These are phyloP conservation scores for Tamandua tetradactyla DNA, from an alignment of 2,797 vertebrate species.

Conservation along the genomic window DNA sequence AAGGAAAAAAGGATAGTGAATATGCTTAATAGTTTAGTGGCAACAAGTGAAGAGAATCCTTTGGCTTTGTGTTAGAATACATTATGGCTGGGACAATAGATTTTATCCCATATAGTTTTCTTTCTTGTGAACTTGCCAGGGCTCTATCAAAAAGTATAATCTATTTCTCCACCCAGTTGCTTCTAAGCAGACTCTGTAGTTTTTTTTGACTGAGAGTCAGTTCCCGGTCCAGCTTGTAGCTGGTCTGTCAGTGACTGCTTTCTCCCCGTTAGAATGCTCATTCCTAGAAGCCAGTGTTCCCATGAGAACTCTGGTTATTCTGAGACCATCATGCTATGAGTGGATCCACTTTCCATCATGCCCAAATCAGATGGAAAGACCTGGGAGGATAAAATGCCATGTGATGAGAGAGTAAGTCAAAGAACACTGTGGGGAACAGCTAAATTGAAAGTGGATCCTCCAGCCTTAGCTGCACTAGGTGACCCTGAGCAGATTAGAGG, in stretches of 20 bases:
- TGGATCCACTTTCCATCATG: too few relatives aligned
- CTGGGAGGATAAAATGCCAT: not conserved
- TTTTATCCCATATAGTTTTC: not conserved
- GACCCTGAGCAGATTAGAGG: too few relatives aligned
- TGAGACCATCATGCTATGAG: not conserved
- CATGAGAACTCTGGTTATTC: not conserved
- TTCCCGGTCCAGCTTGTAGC: not conserved
- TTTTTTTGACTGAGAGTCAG: not conserved
- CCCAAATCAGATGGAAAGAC: not conserved
- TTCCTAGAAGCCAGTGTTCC: not conserved
- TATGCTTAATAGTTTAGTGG: not conserved
- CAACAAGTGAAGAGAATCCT: not conserved
- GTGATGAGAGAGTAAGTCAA: not conserved
- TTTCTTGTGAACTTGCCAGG: not conserved
- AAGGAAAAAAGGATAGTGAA: not conserved
- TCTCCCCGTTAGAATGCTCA: not conserved
- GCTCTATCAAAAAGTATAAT: not conserved
- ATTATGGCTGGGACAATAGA: not conserved
- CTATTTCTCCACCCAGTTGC: not conserved
- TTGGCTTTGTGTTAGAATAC: not conserved
- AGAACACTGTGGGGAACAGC: not conserved
- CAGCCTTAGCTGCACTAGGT: not conserved
- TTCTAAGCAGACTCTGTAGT: not conserved
- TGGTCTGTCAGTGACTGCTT: not conserved
- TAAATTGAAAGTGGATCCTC: not conserved